Conservation (phyloP, 2,888 invertebrate species). For the Caenorhabditis sp. region DNA sequence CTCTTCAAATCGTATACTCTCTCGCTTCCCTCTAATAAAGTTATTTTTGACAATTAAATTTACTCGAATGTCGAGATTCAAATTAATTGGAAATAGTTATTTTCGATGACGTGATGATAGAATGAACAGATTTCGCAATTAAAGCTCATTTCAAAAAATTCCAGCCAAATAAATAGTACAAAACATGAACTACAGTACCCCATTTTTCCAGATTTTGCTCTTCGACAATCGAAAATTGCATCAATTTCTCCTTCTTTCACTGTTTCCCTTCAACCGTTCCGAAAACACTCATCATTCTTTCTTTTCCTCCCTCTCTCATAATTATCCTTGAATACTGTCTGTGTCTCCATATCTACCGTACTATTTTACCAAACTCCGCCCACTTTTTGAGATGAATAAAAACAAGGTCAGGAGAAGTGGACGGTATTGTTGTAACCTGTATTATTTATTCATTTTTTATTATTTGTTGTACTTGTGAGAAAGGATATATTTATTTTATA, state of each 20-base stretch:
- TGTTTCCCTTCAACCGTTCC: background rate
- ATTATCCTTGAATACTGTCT: constrained; percentile 17
- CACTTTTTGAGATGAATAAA: constrained; percentile 9
- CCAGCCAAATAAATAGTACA: background rate
- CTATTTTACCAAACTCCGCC: background rate
- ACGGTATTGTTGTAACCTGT: constrained; percentile 5
- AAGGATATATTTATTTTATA: no score
- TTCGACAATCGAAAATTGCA: no score
- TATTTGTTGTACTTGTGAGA: constrained; percentile 6
- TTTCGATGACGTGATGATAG: no score
- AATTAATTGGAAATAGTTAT: no score
- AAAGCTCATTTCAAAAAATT: no score
- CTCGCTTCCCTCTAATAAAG: no score
- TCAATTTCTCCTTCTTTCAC: background rate
- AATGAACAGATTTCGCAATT: no score
- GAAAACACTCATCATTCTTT: constrained; percentile 5
- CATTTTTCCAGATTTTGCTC: no score
- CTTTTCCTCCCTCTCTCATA: constrained; percentile 14
- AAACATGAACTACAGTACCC: background rate
- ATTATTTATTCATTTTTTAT: constrained; percentile 5
- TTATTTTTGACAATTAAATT: background rate
- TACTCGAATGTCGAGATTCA: no score
- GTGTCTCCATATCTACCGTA: background rate
- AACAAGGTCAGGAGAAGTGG: constrained; percentile 24
- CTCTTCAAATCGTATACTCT: no score